phyloP scores from a whole-genome alignment of 2,888 invertebrate genomes.

The Pediacus dermestoides region DNA sequence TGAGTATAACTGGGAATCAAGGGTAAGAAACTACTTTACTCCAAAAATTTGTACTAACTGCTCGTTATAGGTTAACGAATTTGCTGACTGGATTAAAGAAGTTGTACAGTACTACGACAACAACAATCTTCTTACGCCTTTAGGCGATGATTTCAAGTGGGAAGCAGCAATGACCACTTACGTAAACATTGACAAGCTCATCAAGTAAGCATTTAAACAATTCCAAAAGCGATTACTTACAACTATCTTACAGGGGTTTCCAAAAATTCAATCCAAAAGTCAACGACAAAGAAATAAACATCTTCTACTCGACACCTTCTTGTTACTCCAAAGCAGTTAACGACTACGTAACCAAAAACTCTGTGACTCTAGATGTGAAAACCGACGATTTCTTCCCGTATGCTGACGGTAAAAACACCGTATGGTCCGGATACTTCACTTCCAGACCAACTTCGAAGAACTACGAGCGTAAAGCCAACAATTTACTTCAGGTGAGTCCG shows the following conservation, averaged over 20 bases:
- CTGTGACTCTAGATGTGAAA: conserved; percentile 55
- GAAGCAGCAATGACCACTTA: neutral
- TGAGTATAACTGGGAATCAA: conserved; percentile 54
- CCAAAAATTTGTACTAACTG: no score
- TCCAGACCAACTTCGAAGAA: conserved; percentile 76
- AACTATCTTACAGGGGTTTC: conserved; percentile 19
- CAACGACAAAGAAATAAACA: conserved; percentile 50
- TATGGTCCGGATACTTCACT: conserved; percentile 89
- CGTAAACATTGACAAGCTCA: conserved; percentile 10
- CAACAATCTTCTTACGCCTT: neutral
- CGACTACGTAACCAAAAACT: conserved; percentile 15
- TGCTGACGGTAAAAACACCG: conserved; percentile 75
- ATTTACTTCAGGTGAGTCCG: conserved; percentile 69
- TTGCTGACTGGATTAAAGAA: neutral
- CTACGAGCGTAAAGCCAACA: conserved; percentile 69
- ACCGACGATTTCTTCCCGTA: conserved; percentile 88
- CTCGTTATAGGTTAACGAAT: neutral
- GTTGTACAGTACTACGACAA: neutral
- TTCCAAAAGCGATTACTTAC: neutral
- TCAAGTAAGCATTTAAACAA: conserved; percentile 2
- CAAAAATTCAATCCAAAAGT: conserved; percentile 12
- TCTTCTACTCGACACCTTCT: conserved; percentile 79
- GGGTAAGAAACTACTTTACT: conserved; percentile 44
- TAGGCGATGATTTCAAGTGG: conserved; percentile 6
- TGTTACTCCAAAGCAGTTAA: conserved; percentile 72